A percentile compares a stretch with the other conserved stretches of the same genome.
Evolutionary conservation across 2,113 vertebrate species (phyloP).

Genomic region (Corythornis madagascariensis): DNA sequence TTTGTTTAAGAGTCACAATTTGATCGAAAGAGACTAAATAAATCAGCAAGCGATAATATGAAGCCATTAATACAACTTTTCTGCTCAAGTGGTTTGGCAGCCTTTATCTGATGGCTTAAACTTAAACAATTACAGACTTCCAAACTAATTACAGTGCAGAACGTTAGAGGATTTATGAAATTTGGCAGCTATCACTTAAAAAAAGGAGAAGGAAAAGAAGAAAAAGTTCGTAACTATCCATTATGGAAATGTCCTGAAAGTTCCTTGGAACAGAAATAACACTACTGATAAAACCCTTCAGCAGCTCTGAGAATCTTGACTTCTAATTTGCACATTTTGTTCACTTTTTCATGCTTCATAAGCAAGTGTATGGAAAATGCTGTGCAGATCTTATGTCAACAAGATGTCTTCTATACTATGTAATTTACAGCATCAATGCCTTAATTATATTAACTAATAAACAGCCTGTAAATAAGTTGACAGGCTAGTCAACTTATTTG

Average conservation of each 20-base stretch:
- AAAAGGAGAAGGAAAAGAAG: conserved; percentile 10
- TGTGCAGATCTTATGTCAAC: conserved; percentile 35
- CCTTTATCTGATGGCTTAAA: conserved; percentile 71
- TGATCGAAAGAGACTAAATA: conserved; percentile 76
- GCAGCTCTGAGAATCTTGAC: background rate
- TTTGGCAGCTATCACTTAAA: conserved; percentile 74
- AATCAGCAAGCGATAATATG: conserved; percentile 71
- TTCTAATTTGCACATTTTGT: conserved; percentile 37
- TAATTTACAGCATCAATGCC: conserved; percentile 55
- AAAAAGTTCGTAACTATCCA: conserved; percentile 66
- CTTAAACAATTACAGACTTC: conserved; percentile 76
- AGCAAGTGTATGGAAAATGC: background rate
- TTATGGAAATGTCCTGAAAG: conserved; percentile 61
- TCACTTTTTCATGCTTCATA: conserved; percentile 32
- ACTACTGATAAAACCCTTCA: background rate
- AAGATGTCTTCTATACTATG: conserved; percentile 24
- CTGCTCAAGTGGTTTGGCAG: conserved; percentile 76
- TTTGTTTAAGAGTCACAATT: conserved; percentile 65
- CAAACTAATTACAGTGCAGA: conserved; percentile 74
- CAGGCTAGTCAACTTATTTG: background rate
- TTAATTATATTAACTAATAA: conserved; percentile 63
- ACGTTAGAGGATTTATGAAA: conserved; percentile 70
- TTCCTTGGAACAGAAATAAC: conserved; percentile 51
- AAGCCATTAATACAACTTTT: conserved; percentile 74
- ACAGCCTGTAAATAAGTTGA: conserved; percentile 41